A percentile compares a stretch with the other conserved stretches of the same genome.
These are phyloP conservation scores for Standfussiana lucernea DNA, from an alignment of 2,888 invertebrate genomes.

Conservation along the genomic window DNA sequence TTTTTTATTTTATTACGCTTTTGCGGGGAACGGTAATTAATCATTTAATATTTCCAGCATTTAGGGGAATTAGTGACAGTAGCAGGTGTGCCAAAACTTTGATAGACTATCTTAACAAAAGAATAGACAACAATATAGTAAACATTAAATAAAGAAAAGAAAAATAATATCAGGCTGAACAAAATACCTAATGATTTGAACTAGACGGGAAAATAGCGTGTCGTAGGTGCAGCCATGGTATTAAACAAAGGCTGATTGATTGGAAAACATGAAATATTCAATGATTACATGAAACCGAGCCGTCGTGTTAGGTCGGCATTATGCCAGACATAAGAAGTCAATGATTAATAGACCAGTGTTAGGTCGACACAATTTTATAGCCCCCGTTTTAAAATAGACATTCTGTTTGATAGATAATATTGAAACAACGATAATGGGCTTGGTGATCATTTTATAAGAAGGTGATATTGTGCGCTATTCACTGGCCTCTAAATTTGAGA, in stretches of 20 bases:
- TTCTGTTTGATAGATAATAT: slow-evolving; percentile 36
- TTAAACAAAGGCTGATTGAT: slow-evolving; percentile 53
- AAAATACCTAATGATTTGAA: slow-evolving; percentile 10
- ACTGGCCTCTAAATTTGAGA: not conserved
- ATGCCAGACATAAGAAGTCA: slow-evolving; percentile 51
- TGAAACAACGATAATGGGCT: slow-evolving; percentile 19
- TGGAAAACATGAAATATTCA: slow-evolving; percentile 62
- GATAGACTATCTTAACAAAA: slow-evolving; percentile 5
- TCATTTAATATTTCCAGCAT: slow-evolving; percentile 52
- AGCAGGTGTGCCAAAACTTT: slow-evolving; percentile 54
- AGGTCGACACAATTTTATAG: slow-evolving; percentile 38
- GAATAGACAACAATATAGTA: not conserved
- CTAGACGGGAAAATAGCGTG: slow-evolving; percentile 36
- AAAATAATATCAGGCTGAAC: not conserved
- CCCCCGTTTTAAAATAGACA: slow-evolving; percentile 38
- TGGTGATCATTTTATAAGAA: slow-evolving; percentile 10
- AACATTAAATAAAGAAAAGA: slow-evolving; percentile 18
- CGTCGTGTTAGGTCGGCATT: slow-evolving; percentile 51
- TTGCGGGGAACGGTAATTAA: slow-evolving; percentile 43
- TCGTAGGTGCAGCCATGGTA: slow-evolving; percentile 25
- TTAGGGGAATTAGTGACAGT: slow-evolving; percentile 46
- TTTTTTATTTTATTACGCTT: slow-evolving; percentile 44
- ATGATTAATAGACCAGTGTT: slow-evolving; percentile 57
- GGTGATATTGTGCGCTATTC: not conserved
- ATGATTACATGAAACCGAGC: slow-evolving; percentile 53